Percentiles rank a stretch among this genome's conserved stretches.
phyloP scores from a whole-genome alignment of 2,113 vertebrate genomes.

The Phalacrocorax pelagicus region DNA sequence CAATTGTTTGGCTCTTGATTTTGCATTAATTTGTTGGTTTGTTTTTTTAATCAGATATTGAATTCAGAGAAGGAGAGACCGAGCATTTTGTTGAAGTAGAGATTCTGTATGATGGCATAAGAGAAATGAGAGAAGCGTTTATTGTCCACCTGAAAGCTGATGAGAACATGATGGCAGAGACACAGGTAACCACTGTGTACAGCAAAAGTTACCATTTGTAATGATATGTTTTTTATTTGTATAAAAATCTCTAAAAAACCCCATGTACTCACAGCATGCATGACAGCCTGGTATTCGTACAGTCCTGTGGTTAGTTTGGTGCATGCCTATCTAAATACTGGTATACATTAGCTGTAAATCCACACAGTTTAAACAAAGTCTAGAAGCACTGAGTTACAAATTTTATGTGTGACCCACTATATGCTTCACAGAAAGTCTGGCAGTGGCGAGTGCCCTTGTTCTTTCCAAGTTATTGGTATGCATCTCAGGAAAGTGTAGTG shows the following conservation, averaged over 20 bases:
- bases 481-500: neutral
- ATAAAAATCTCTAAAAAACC: neutral
- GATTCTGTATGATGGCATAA: constrained; percentile 81
- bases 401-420: neutral
- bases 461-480: neutral
- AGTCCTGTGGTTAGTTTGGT: neutral
- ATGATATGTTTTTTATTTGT: neutral
- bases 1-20: neutral
- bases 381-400: neutral
- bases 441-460: neutral
- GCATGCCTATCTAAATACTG: neutral
- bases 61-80: constrained; percentile 82
- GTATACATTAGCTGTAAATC: neutral
- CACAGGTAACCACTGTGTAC: constrained; percentile 73
- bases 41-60: constrained; percentile 69
- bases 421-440: neutral
- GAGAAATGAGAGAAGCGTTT: constrained; percentile 87
- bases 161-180: constrained; percentile 86
- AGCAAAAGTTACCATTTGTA: neutral
- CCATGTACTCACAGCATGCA: neutral
- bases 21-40: neutral
- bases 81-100: constrained; percentile 84
- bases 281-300: neutral
- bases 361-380: neutral
- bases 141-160: constrained; percentile 85